phyloP scores from a whole-genome alignment of 2,113 vertebrate genomes.

The Perca fluviatilis region DNA sequence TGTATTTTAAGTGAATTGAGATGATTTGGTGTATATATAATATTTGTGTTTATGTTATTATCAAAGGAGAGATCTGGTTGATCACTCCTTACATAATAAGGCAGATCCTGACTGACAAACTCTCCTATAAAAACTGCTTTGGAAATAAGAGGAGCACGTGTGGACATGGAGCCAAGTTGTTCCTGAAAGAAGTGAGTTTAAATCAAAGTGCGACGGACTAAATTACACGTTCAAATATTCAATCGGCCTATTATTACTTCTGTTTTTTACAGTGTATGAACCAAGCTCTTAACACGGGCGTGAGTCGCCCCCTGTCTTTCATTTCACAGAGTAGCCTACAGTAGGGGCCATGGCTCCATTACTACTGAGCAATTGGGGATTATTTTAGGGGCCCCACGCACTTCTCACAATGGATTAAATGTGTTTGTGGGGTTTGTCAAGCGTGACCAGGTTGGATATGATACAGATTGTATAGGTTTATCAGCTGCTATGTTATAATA shows the following conservation, averaged over 20 bases:
- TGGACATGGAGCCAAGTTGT: not conserved
- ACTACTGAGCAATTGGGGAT: not conserved
- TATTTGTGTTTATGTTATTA: not conserved
- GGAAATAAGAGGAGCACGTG: not conserved
- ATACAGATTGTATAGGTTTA: not conserved
- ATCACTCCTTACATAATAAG: not conserved
- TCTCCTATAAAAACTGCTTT: not conserved
- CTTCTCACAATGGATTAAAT: not conserved
- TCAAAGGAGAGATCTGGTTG: not conserved
- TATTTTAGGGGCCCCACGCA: not conserved
- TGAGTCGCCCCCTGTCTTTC: conserved; percentile 65
- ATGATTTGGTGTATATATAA: not conserved
- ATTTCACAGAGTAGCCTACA: not conserved
- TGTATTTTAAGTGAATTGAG: not conserved
- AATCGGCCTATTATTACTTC: not conserved
- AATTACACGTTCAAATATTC: conserved; percentile 6
- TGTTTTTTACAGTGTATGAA: conserved; percentile 52
- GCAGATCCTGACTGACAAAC: not conserved
- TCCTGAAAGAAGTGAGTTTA: not conserved
- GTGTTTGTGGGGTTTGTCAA: not conserved
- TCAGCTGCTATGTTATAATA: not conserved
- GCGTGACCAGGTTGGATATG: too few relatives aligned
- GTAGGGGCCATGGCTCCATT: not conserved
- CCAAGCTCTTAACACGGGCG: not conserved
- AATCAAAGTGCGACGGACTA: not conserved